These are phyloP conservation scores for Spea multiplicata DNA, from an alignment of 2,113 vertebrate genomes.

Conservation along the genomic window DNA sequence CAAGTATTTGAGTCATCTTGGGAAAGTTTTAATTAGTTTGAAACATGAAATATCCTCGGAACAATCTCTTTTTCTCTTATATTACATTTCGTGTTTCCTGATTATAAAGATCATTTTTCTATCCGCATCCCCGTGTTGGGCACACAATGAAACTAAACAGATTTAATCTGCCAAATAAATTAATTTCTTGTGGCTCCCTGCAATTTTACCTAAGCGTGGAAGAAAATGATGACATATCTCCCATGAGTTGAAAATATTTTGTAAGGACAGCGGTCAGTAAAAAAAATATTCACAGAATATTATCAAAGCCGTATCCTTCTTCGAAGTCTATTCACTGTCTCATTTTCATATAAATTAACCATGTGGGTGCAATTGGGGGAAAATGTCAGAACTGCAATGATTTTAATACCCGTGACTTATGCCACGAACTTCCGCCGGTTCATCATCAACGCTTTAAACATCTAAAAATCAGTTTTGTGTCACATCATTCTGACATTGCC, in stretches of 20 bases:
- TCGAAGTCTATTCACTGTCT: constrained; percentile 26
- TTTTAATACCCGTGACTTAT: constrained; percentile 42
- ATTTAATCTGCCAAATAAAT: constrained; percentile 24
- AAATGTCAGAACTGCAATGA: constrained; percentile 34
- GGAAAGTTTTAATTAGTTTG: not conserved
- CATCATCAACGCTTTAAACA: constrained; percentile 41
- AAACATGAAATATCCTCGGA: not conserved
- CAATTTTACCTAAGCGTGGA: constrained; percentile 7
- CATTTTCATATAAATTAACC: constrained; percentile 45
- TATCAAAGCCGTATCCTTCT: constrained; percentile 39
- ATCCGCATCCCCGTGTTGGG: not conserved
- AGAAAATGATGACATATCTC: constrained; percentile 29
- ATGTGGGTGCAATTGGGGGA: constrained; percentile 36
- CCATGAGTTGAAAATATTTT: constrained; percentile 26
- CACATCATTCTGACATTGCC: constrained; percentile 39
- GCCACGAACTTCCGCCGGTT: constrained; percentile 35
- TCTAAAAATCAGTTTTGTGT: constrained; percentile 39
- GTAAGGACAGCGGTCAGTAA: not conserved
- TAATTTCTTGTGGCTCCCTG: not conserved
- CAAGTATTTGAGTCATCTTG: not conserved
- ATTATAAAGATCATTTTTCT: not conserved
- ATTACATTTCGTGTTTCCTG: not conserved
- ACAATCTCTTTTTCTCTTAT: not conserved
- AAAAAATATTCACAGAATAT: constrained; percentile 30
- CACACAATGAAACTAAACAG: constrained; percentile 15